A percentile compares a stretch with the other conserved stretches of the same genome.
Conservation (phyloP, 2,797 vertebrate genomes). For the Melanotaenia nigrans region DNA sequence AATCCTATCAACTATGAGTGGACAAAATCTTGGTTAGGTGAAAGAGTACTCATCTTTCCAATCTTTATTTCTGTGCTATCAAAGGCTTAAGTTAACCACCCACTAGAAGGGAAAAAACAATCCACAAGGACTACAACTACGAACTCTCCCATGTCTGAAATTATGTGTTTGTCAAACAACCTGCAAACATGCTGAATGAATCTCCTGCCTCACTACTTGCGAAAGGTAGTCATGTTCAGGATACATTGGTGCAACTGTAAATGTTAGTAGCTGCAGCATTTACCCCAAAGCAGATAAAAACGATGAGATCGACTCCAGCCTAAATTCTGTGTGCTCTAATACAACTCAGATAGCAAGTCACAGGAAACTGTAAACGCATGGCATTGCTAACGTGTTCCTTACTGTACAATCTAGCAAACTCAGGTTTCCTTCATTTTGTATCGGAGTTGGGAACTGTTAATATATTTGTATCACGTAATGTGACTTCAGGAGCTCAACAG, state of each 20-base stretch:
- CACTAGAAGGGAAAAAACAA: too few species aligned
- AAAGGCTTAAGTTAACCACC: too few species aligned
- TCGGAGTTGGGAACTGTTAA: neutral
- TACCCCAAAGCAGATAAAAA: neutral
- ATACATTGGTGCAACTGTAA: neutral
- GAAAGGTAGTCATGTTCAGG: neutral
- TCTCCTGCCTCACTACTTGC: neutral
- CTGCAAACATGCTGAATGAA: neutral
- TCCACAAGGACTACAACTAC: too few species aligned
- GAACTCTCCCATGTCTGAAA: neutral
- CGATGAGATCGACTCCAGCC: neutral
- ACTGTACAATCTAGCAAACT: too few species aligned
- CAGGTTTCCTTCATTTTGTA: too few species aligned
- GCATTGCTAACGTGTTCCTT: too few species aligned
- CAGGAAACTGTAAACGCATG: too few species aligned
- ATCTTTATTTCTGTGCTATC: too few species aligned
- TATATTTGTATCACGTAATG: neutral
- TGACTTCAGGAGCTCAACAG: neutral
- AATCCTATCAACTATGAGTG: too few species aligned
- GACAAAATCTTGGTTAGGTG: too few species aligned
- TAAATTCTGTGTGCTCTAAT: neutral
- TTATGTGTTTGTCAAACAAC: too few species aligned
- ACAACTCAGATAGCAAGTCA: neutral
- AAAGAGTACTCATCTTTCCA: too few species aligned
- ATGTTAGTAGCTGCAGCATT: neutral